A percentile compares a stretch with the other conserved stretches of the same genome.
Conservation (phyloP, 2,888 invertebrate species). For the Lepeophtheirus nordmannii region DNA sequence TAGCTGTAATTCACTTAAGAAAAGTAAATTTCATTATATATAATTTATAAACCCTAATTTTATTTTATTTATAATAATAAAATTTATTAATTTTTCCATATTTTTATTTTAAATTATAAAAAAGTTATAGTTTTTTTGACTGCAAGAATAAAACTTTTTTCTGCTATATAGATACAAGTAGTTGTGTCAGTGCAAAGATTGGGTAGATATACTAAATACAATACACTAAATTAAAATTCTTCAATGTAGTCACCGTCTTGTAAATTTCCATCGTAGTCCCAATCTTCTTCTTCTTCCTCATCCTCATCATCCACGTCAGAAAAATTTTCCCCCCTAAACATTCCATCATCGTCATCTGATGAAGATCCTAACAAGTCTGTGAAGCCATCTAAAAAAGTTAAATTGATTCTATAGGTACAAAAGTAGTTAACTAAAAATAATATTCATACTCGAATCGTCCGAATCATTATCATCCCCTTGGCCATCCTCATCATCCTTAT, state of each 20-base stretch:
- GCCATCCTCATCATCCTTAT: conserved; percentile 28
- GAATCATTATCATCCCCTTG: conserved; percentile 28
- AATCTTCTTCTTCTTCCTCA: conserved; percentile 12
- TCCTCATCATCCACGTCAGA: conserved; percentile 12
- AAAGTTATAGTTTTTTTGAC: no score
- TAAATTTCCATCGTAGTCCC: conserved; percentile 6
- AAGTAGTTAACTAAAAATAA: neutral
- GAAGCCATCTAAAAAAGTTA: neutral
- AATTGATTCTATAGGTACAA: neutral
- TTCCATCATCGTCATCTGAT: conserved; percentile 9
- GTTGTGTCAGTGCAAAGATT: no score
- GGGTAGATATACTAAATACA: no score
- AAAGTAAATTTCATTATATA: no score
- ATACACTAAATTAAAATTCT: no score
- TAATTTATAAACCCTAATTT: no score
- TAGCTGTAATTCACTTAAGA: no score
- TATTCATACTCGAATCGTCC: conserved; percentile 25
- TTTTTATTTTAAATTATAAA: no score
- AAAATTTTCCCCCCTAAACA: conserved; percentile 1
- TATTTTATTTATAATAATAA: no score
- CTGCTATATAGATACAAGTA: no score
- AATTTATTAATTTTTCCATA: no score
- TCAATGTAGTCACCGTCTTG: conserved; percentile 1
- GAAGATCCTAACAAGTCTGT: neutral
- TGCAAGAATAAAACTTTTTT: no score